Percentiles rank a stretch among this genome's conserved stretches.
phyloP scores from a whole-genome alignment of 2,113 vertebrate genomes.

The Notothenia rossii region DNA sequence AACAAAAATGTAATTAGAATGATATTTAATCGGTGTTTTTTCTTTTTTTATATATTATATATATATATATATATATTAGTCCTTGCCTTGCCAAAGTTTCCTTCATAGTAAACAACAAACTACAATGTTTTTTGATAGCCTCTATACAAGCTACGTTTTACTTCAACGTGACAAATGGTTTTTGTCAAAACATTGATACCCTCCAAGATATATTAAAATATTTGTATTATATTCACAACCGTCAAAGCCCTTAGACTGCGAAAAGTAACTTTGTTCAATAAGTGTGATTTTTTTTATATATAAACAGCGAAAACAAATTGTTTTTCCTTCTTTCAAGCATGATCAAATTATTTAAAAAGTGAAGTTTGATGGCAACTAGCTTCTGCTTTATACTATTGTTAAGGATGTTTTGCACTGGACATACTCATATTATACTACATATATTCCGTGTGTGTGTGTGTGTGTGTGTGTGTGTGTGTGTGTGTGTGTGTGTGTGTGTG shows the following conservation, averaged over 20 bases:
- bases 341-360: background rate
- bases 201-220: background rate
- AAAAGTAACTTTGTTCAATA: background rate
- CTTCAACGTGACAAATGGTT: background rate
- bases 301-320: background rate
- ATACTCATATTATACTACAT: background rate
- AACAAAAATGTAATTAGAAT: background rate
- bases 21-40: too few relatives aligned
- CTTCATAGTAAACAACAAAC: too few relatives aligned
- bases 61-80: too few relatives aligned
- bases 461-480: too few relatives aligned
- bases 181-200: background rate
- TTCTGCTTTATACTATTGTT: background rate
- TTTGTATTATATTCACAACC: background rate
- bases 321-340: background rate
- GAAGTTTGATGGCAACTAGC: background rate
- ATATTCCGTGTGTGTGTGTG: background rate
- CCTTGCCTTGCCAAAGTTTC: too few relatives aligned
- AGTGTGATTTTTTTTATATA: background rate
- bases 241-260: background rate
- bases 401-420: background rate
- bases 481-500: slow-evolving; percentile 4
- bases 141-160: background rate
- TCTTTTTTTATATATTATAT: too few relatives aligned
- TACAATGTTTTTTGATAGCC: too few relatives aligned